Base-by-base conservation (phyloP, 23 tunicate species). In the Trididemnum miniatum region DNA sequence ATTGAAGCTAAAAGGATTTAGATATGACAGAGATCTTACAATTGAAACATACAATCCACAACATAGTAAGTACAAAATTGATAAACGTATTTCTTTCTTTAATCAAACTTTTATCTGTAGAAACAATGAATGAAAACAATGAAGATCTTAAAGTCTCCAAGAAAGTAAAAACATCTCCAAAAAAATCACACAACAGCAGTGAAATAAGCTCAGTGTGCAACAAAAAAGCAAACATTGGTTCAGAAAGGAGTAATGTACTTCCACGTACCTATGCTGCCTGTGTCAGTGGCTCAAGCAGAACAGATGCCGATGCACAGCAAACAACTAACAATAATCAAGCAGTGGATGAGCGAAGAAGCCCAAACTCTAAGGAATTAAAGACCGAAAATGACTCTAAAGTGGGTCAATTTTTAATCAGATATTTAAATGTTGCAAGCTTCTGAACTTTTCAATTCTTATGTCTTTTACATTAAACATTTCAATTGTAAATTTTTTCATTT, bases 11-110 rank as follows among this genome's bases (percentile, higher is more conserved):
- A 75, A 77, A 76, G 97, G 97, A 0, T 64, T 72, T 24, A 82
- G 97, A 57, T 81, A 64, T 30, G 79, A 75, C 35, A 63, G 87
- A 65, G 87, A 91, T 34, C 30, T 91, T 20, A 54, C 37, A 1
- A 59, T 91, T 35, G 86, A 76, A 77, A 86, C 91, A 5, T 86
- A 64, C 64, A 71, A n/a, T n/a, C n/a, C n/a, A n/a, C n/a, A n/a
- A n/a, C n/a, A n/a, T n/a, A n/a, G n/a, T n/a, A n/a, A n/a, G n/a
- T n/a, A n/a, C n/a, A n/a, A n/a, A n/a, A n/a, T n/a, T n/a, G n/a
- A n/a, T n/a, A n/a, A n/a, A n/a, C n/a, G n/a, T n/a, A n/a, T n/a
- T n/a, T n/a, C n/a, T n/a, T n/a, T n/a, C n/a, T n/a, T n/a, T n/a
- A n/a, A n/a, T n/a, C n/a, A n/a, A n/a, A n/a, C n/a, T n/a, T n/a